Base-by-base conservation (phyloP, 2,113 vertebrate species). In the Xenotilapia longispinis region DNA sequence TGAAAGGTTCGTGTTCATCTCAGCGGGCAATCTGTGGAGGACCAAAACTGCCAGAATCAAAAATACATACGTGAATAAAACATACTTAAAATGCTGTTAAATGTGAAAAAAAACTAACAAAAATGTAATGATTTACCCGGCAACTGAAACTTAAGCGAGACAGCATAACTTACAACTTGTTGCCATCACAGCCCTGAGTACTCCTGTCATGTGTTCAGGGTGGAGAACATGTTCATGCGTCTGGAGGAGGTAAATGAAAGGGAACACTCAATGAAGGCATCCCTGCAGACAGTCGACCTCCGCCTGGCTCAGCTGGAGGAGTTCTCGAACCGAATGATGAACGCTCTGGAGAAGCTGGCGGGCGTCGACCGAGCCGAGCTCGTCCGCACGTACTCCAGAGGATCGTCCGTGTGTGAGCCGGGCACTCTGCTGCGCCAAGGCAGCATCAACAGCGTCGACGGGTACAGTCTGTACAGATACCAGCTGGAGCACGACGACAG, bases 141-240 rank as follows among this genome's bases (percentile, higher is more conserved):
- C 14, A 47, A 17, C 15, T 28, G 40, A 12, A 49, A 49, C 15
- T 42, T 3, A 70, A 42, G n/a, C 0, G 36, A 70, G 65, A 70
- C 13, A 42, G 12, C 65, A 1, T 2, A 70, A 23, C 65, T 42
- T 42, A 42, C 3, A 40, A 23, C 3, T 23, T 42, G 17, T 31
- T 57, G 7, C n/a, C 42, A 75, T 49, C 70, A 5, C 23, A 49
- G 23, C 4, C 0, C 42, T 49, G 70, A 28, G 42, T 49, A 7
- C 70, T 49, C 70, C 7, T 75, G 70, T 75, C 2, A 1, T 58
- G 26, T 73, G 7, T 21, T 31, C 88, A 99, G 99, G 94, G 99
- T 99, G 93, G 99, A 99, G 95, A 99, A 98, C 53, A 99, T 99
- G 99, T 97, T 96, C 6, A 99, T 99, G 98, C 97, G 98, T 5